Percentiles rank a stretch among this genome's conserved stretches.
Conservation (phyloP, 2,113 vertebrate species). For the Solea solea region DNA sequence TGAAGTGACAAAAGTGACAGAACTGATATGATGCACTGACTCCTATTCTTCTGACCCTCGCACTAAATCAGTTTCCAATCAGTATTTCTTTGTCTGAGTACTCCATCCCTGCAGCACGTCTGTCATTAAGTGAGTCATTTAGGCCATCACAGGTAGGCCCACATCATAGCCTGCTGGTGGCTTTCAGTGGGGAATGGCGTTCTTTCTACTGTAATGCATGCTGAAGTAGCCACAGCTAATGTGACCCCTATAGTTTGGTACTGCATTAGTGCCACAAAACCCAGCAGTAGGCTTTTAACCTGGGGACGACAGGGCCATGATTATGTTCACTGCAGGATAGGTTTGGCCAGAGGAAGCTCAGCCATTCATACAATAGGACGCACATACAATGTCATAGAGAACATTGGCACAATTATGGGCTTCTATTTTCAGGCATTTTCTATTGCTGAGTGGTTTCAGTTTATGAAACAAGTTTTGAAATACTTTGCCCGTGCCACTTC, state of each 20-base stretch:
- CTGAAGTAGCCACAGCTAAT: slow-evolving; percentile 66
- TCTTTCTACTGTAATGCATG: slow-evolving; percentile 65
- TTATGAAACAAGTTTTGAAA: background rate
- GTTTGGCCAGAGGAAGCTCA: slow-evolving; percentile 54
- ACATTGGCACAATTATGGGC: slow-evolving; percentile 44
- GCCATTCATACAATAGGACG: slow-evolving; percentile 51
- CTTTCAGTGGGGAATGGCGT: slow-evolving; percentile 66
- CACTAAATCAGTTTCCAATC: slow-evolving; percentile 74
- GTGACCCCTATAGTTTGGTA: slow-evolving; percentile 74
- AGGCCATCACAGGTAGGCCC: slow-evolving; percentile 71
- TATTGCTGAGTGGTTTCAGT: background rate
- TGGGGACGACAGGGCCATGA: slow-evolving; percentile 73
- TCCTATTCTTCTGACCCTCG: slow-evolving; percentile 59
- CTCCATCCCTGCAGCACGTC: slow-evolving; percentile 58
- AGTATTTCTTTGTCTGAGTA: slow-evolving; percentile 74
- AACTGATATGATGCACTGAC: slow-evolving; percentile 70
- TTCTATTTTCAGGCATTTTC: slow-evolving; percentile 22
- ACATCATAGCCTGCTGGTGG: slow-evolving; percentile 63
- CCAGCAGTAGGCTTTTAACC: slow-evolving; percentile 78
- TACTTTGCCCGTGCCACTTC: slow-evolving; percentile 39
- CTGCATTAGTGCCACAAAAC: slow-evolving; percentile 74
- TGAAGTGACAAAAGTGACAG: slow-evolving; percentile 61
- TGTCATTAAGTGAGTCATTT: slow-evolving; percentile 79
- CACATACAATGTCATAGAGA: slow-evolving; percentile 42
- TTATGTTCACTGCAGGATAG: slow-evolving; percentile 72